phyloP scores from a whole-genome alignment of 2,797 vertebrate genomes.

The Platalea minor region DNA sequence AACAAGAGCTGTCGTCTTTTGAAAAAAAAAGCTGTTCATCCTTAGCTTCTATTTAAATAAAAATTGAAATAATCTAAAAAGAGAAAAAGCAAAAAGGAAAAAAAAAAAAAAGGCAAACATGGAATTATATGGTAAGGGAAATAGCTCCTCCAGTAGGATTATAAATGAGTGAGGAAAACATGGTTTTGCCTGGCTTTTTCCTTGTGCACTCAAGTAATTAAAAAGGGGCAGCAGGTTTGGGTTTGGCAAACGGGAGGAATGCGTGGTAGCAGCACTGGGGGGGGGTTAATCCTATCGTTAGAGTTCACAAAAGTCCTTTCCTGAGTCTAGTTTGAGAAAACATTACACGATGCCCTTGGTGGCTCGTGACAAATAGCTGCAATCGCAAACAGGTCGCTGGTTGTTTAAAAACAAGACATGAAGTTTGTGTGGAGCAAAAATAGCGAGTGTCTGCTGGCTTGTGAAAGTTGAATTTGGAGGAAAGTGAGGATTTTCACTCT shows the following conservation, averaged over 20 bases:
- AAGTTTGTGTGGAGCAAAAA: background rate
- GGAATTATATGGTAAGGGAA: background rate
- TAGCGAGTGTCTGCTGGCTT: background rate
- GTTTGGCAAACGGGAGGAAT: background rate
- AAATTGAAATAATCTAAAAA: background rate
- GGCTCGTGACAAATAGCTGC: background rate
- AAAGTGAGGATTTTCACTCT: background rate
- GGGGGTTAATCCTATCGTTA: background rate
- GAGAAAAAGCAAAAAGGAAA: background rate
- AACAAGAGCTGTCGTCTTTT: background rate
- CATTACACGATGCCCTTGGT: accelerated
- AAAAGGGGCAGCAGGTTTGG: background rate
- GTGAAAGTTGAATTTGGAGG: background rate
- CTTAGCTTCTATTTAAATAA: background rate
- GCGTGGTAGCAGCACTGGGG: background rate
- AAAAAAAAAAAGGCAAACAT: background rate
- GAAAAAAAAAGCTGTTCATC: background rate
- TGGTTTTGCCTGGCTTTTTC: background rate
- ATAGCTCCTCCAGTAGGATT: background rate
- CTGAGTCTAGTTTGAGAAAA: background rate
- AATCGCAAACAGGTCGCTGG: background rate
- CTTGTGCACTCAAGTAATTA: background rate
- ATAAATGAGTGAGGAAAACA: background rate
- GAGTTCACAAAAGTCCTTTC: background rate
- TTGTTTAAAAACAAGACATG: background rate